These are phyloP conservation scores for Phragmatobia fuliginosa DNA, from an alignment of 2,888 invertebrate genomes.

Conservation along the genomic window DNA sequence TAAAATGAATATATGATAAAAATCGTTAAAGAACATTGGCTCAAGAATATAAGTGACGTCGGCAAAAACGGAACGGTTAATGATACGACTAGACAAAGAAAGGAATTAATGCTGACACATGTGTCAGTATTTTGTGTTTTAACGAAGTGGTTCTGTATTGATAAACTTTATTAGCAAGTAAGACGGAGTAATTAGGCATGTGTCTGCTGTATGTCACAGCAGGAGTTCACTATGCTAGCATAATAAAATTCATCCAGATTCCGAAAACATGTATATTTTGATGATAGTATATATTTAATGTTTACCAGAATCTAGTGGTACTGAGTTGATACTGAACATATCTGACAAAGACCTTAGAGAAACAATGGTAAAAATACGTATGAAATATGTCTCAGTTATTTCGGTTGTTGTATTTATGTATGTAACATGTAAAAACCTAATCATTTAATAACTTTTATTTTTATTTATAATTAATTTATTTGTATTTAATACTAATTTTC, in stretches of 20 bases:
- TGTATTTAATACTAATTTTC: background rate
- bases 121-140: background rate
- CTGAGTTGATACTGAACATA: background rate
- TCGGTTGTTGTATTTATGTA: background rate
- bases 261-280: background rate
- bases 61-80: background rate
- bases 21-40: background rate
- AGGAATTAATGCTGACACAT: background rate
- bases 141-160: background rate
- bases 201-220: background rate
- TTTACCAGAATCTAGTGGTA: background rate
- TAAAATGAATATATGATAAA: constrained; percentile 13
- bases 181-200: background rate
- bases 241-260: background rate
- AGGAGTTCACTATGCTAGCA: background rate
- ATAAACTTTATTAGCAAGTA: background rate
- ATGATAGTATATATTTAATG: background rate
- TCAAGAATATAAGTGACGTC: background rate
- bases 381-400: background rate
- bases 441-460: background rate
- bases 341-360: background rate
- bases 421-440: background rate
- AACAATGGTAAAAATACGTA: background rate
- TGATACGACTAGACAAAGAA: background rate
- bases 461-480: background rate